Base-by-base conservation (phyloP, 2,113 vertebrate genomes). In the Tychaedon coryphoeus region DNA sequence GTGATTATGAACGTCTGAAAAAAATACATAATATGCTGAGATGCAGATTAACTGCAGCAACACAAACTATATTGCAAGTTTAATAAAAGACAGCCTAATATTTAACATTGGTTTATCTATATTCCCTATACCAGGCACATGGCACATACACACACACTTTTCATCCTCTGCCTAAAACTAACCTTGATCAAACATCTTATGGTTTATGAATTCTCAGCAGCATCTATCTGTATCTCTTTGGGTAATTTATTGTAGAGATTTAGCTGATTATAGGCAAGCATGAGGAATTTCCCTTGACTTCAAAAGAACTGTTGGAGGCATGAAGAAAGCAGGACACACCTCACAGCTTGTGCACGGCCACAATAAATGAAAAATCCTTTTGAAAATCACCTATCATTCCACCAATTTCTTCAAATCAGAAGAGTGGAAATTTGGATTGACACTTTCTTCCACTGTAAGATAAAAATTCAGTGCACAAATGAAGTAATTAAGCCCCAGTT, bases 81-180 rank as follows among this genome's bases (percentile, higher is more conserved):
- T 77, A 70, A 90, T 76, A 80, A 80, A 90, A 92, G 29, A 31
- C 14, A 90, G 1, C 12, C 40, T 86, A 65, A 33, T 79, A 77
- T 94, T 88, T 91, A 47, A 40, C 86, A 72, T 18, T n/a, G 47
- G 23, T 83, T 96, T 91, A 90, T 77, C 64, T 82, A 64, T 94
- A 97, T 90, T 79, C 53, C 71, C 42, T 65, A 23, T 5, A 72
- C 53, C 51, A 58, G 4, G 2, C 40, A 22, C 43, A 69, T 28
- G 4, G 2, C 40, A 22, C 43, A 69, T 28, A 58, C 25, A 71
- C 33, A 73, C 31, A 57, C 13, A 72, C n/a, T 47, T 79, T 90
- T 42, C 67, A 69, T 80, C 54, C 48, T 83, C 74, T 75, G 57
- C 69, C 50, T 86, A 71, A 86, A 51, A 81, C 28, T 54, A 85